Conservation (phyloP, 2,113 vertebrate genomes). For the Psephotus haematonotus region DNA sequence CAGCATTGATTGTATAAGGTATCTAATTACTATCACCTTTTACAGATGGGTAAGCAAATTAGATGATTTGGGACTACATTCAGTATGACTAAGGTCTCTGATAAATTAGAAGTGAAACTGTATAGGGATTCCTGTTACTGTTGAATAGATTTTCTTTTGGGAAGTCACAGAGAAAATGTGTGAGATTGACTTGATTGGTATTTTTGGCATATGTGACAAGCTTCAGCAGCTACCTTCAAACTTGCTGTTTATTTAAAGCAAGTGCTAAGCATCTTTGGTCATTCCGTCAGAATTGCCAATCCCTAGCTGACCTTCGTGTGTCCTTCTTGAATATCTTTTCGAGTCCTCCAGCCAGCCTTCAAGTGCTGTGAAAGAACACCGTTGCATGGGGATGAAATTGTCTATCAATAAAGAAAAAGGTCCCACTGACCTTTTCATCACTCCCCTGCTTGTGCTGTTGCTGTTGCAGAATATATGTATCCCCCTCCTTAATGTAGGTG, state of each 20-base stretch:
- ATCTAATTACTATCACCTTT: background rate
- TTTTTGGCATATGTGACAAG: background rate
- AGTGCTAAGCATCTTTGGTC: background rate
- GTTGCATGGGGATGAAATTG: background rate
- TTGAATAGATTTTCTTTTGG: background rate
- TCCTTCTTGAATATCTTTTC: background rate
- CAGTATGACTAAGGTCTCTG: background rate
- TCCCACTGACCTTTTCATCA: background rate
- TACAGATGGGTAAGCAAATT: background rate
- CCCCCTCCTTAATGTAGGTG: background rate
- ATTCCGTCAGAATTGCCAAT: background rate
- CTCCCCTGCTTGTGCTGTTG: background rate
- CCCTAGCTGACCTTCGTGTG: background rate
- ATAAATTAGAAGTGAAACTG: background rate
- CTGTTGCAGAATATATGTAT: background rate
- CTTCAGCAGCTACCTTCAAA: background rate
- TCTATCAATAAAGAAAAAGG: background rate
- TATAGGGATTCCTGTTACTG: background rate
- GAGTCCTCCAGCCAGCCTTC: background rate
- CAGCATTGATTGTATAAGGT: background rate
- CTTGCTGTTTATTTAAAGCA: constrained; percentile 4
- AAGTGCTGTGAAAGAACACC: background rate
- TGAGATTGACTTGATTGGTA: background rate
- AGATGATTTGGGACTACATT: background rate
- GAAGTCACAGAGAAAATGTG: background rate